Evolutionary conservation across 2,888 invertebrate genomes (phyloP).

Genomic region (Pollenia angustigena): DNA sequence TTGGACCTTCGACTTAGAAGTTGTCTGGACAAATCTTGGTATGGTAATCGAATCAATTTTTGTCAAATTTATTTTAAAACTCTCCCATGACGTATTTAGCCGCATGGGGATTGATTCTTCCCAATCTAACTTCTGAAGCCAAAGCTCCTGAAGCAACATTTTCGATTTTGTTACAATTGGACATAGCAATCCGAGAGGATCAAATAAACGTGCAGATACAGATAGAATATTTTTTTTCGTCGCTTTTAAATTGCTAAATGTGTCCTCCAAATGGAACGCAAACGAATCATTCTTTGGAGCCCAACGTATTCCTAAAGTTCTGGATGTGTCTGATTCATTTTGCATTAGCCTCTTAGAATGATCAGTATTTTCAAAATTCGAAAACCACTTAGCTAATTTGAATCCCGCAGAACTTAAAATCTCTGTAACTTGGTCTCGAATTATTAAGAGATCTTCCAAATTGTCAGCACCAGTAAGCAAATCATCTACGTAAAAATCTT

Average conservation of each 20-base stretch:
- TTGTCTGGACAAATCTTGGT: no score
- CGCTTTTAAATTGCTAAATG: no score
- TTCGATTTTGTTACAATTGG: no score
- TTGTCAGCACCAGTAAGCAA: neutral
- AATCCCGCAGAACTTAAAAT: neutral
- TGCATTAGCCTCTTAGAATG: conserved; percentile 19
- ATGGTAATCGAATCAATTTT: no score
- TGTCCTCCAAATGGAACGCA: neutral
- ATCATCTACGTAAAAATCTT: neutral
- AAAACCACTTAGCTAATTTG: neutral
- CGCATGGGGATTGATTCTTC: no score
- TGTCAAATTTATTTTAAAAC: no score
- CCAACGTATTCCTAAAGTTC: conserved; percentile 7
- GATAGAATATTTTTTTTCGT: neutral
- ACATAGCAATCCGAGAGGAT: neutral
- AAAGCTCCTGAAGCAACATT: neutral
- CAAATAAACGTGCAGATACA: neutral
- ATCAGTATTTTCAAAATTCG: neutral
- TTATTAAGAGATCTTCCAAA: neutral
- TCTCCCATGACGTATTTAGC: no score
- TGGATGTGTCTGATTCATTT: no score
- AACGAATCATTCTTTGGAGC: conserved; percentile 9
- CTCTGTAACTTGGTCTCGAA: neutral
- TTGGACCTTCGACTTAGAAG: no score
- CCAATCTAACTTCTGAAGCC: neutral